Conservation (phyloP, 1,140 invertebrate species). For the Mylabris phalerata region DNA sequence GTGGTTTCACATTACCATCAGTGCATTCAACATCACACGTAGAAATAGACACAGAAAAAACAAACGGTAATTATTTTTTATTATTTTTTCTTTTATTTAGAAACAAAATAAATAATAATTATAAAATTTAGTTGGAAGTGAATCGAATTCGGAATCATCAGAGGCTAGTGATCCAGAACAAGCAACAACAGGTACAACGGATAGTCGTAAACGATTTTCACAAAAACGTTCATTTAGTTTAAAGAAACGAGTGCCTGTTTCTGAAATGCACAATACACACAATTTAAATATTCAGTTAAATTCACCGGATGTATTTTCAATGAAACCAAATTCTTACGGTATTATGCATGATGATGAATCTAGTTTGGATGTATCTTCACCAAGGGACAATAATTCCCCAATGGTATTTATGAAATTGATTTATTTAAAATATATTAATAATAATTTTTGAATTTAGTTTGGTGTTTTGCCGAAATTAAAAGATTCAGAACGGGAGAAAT, state of each 20-base stretch:
- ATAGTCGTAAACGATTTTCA: conserved; percentile 32
- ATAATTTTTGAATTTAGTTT: conserved; percentile 43
- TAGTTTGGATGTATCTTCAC: conserved; percentile 60
- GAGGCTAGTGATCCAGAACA: conserved; percentile 47
- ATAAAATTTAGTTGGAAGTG: conserved; percentile 29
- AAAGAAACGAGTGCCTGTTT: conserved; percentile 37
- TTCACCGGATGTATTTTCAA: conserved; percentile 36
- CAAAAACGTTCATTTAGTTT: conserved; percentile 41
- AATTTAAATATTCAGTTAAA: conserved; percentile 38
- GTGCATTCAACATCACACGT: conserved; percentile 44
- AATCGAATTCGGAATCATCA: conserved; percentile 48
- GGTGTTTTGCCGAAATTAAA: conserved; percentile 56
- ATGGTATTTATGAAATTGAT: conserved; percentile 46
- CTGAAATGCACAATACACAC: conserved; percentile 36
- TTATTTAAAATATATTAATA: neutral
- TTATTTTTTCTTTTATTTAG: too few species aligned
- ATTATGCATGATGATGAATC: conserved; percentile 59
- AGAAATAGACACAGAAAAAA: conserved; percentile 37
- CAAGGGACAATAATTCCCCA: conserved; percentile 61
- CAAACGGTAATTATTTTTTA: conserved; percentile 33
- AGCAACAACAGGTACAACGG: conserved; percentile 21
- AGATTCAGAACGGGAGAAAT: conserved; percentile 54
- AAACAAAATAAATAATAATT: neutral
- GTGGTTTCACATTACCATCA: conserved; percentile 49
- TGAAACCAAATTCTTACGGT: conserved; percentile 40